phyloP scores from a whole-genome alignment of 2,797 vertebrate genomes.

The Carcharodon carcharias region DNA sequence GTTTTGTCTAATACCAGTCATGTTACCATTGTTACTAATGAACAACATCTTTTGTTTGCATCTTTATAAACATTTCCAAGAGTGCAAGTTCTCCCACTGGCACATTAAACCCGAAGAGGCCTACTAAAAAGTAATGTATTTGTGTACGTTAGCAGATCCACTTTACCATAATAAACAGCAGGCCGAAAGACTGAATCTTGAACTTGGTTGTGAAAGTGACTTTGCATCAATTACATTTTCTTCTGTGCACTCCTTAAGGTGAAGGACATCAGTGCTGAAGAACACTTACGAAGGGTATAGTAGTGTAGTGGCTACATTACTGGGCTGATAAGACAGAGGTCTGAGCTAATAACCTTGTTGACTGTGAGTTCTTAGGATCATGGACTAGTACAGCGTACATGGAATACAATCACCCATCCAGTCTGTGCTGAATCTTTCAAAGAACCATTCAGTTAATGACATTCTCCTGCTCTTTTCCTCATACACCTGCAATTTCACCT shows the following conservation, averaged over 20 bases:
- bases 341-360: not conserved
- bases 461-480: too few species aligned
- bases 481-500: too few species aligned
- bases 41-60: not conserved
- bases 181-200: not conserved
- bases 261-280: not conserved
- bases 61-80: not conserved
- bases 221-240: not conserved
- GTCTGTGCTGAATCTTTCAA: too few species aligned
- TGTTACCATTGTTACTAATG: not conserved
- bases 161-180: not conserved
- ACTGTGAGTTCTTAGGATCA: not conserved
- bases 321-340: not conserved
- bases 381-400: too few species aligned
- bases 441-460: too few species aligned
- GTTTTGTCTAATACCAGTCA: not conserved
- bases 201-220: not conserved
- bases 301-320: not conserved
- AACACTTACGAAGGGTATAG: not conserved
- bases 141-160: not conserved
- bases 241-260: not conserved
- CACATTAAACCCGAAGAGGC: not conserved
- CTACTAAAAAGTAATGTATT: slow-evolving; percentile 4
- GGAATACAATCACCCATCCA: too few species aligned
- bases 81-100: not conserved